Percentiles rank a stretch among this genome's conserved stretches.
Conservation (phyloP, 2,888 invertebrate species). For the Syrista parreyssii region DNA sequence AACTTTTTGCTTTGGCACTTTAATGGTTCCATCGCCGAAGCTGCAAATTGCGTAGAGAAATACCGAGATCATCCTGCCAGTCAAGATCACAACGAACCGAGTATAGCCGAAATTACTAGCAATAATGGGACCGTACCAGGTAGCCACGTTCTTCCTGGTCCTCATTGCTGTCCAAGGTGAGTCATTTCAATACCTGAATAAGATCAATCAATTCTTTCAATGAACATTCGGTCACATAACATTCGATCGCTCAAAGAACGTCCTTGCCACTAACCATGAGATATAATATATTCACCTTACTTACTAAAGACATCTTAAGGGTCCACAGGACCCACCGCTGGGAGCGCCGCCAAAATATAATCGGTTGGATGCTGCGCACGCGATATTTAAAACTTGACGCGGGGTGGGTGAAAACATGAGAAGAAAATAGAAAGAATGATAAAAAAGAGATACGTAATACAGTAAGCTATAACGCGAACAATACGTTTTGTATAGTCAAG, state of each 20-base stretch:
- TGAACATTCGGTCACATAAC: not conserved
- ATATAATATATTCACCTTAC: not conserved
- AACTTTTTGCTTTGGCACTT: constrained; percentile 12
- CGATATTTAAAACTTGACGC: not conserved
- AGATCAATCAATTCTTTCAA: not conserved
- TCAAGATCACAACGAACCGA: not conserved
- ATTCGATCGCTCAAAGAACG: not conserved
- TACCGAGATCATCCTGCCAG: not conserved
- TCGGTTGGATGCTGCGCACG: not conserved
- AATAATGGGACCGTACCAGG: constrained; percentile 51
- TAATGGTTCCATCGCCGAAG: constrained; percentile 12
- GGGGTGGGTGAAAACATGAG: not conserved
- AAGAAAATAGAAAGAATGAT: not conserved
- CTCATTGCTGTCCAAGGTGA: constrained; percentile 56
- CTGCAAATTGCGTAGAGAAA: not conserved
- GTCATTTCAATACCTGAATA: constrained; percentile 26
- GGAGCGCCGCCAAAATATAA: not conserved
- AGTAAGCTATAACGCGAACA: not conserved
- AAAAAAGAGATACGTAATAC: not conserved
- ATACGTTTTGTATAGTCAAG: not conserved
- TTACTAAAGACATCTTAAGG: not conserved
- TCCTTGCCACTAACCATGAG: not conserved
- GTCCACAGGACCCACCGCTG: not conserved
- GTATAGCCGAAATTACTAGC: constrained; percentile 17
- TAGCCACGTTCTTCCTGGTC: constrained; percentile 52